Evolutionary conservation across 2,113 vertebrate genomes (phyloP).

Genomic region (Pelecanus crispus): DNA sequence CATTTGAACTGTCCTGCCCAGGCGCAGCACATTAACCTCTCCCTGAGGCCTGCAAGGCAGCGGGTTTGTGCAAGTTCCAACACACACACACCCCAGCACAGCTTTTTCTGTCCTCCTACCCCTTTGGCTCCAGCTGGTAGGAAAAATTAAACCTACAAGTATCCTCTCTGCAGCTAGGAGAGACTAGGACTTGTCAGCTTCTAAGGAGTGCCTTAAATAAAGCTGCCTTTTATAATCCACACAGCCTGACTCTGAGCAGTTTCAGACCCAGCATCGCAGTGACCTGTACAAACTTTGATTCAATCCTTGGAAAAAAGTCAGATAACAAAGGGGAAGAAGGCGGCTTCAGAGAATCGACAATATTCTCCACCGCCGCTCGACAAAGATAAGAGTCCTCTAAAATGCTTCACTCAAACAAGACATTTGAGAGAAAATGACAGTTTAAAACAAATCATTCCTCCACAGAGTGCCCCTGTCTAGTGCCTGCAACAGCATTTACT

Average conservation of each 20-base stretch:
- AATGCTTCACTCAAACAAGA: not conserved
- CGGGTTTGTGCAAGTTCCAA: not conserved
- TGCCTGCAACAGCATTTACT: not conserved
- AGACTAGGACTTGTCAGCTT: not conserved
- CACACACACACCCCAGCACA: not conserved
- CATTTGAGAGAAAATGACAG: not conserved
- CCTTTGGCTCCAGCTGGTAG: constrained; percentile 7
- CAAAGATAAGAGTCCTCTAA: not conserved
- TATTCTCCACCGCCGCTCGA: not conserved
- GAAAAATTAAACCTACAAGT: constrained; percentile 1
- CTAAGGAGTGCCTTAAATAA: not conserved
- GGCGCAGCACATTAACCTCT: not conserved
- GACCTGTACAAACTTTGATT: not conserved
- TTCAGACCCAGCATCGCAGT: not conserved
- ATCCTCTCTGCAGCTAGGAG: not conserved
- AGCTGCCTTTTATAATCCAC: not conserved
- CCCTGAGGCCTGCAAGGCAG: not conserved
- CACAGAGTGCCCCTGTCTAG: not conserved
- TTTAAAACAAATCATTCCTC: not conserved
- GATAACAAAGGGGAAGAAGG: not conserved
- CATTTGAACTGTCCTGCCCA: not conserved
- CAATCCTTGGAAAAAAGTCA: not conserved
- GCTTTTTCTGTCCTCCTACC: not conserved
- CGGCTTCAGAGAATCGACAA: not conserved
- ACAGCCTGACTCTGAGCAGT: not conserved